Percentiles rank a stretch among this genome's conserved stretches.
phyloP scores from a whole-genome alignment of 2,888 invertebrate genomes.

The Scaptomyza cyrtandrae region DNA sequence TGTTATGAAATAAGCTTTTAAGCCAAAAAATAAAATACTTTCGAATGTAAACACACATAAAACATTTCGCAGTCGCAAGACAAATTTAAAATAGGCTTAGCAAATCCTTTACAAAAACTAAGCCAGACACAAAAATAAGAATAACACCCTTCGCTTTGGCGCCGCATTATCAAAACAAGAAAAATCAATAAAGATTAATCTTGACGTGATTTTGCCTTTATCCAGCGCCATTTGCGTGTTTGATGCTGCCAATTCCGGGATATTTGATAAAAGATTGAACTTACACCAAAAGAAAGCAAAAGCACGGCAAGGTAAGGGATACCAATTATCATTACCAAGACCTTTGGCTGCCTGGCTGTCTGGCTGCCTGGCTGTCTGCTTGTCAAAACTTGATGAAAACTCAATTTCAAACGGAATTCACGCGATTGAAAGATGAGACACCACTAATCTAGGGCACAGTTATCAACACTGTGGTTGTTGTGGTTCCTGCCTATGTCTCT shows the following conservation, averaged over 20 bases:
- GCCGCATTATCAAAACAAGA: slow-evolving; percentile 66
- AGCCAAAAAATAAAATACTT: neutral
- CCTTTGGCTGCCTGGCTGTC: neutral
- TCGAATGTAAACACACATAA: slow-evolving; percentile 69
- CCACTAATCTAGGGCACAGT: slow-evolving; percentile 29
- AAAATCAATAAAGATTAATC: slow-evolving; percentile 78
- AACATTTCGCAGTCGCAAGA: slow-evolving; percentile 25
- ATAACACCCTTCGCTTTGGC: slow-evolving; percentile 31
- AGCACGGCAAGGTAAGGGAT: slow-evolving; percentile 19
- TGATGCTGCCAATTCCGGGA: slow-evolving; percentile 43
- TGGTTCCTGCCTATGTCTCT: neutral
- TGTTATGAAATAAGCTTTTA: neutral
- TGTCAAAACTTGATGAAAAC: slow-evolving; percentile 12
- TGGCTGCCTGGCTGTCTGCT: neutral
- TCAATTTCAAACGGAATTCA: slow-evolving; percentile 19
- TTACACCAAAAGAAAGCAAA: slow-evolving; percentile 45
- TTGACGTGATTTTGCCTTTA: slow-evolving; percentile 75
- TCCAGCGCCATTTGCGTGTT: slow-evolving; percentile 75
- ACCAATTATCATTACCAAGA: slow-evolving; percentile 49
- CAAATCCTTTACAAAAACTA: slow-evolving; percentile 64
- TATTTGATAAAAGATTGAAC: slow-evolving; percentile 65
- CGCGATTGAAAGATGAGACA: slow-evolving; percentile 24
- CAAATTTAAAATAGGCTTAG: slow-evolving; percentile 73
- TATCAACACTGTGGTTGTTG: slow-evolving; percentile 19
- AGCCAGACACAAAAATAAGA: slow-evolving; percentile 40